Evolutionary conservation across 2,888 invertebrate genomes (phyloP), one percentile per base, ranked within the genome.

Genomic region (Erpobdella octoculata): DNA sequence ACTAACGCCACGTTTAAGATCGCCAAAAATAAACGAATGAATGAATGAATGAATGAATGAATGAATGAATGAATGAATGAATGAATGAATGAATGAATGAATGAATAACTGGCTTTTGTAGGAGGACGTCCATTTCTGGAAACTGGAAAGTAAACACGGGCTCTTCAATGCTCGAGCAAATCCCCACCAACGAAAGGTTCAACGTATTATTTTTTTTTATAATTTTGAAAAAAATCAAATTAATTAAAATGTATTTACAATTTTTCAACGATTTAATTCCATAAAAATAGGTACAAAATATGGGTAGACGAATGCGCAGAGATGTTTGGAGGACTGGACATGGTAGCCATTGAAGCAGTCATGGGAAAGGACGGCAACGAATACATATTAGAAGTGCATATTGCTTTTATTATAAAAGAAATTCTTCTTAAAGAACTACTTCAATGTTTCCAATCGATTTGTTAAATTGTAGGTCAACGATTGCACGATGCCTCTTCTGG

Each of bases 71-170:
- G n/a, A n/a, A n/a, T n/a, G n/a, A n/a, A n/a, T n/a, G n/a, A n/a
- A n/a, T n/a, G n/a, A n/a, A n/a, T n/a, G n/a, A n/a, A n/a, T n/a
- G n/a, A n/a, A n/a, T n/a, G n/a, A n/a, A n/a, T n/a, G n/a, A n/a
- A 8, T 53, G 53, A 28, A 12, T 53, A 6, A 5, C 28, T 21
- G 25, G 1, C 6, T 71, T 38, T n/a, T 37, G 67, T 77, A 96
- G 97, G 91, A 90, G 97, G 82, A 96, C 96, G 86, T 95, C 95
- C 78, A 95, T 97, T 83, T 92, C 93, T 74, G 95, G 95, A 72
- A 94, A 94, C 85, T 97, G 96, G 97, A 97, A 97, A 86, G 95
- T 95, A 71, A 97, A 96, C 85, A 93, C 92, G 75, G 95, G 96
- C 36, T 94, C 95, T 58, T 93, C 96, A 35, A 96, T 97, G 91